Evolutionary conservation across 2,113 vertebrate genomes (phyloP), one percentile per base, ranked within the genome.

Genomic region (Pachyramphus minor): DNA sequence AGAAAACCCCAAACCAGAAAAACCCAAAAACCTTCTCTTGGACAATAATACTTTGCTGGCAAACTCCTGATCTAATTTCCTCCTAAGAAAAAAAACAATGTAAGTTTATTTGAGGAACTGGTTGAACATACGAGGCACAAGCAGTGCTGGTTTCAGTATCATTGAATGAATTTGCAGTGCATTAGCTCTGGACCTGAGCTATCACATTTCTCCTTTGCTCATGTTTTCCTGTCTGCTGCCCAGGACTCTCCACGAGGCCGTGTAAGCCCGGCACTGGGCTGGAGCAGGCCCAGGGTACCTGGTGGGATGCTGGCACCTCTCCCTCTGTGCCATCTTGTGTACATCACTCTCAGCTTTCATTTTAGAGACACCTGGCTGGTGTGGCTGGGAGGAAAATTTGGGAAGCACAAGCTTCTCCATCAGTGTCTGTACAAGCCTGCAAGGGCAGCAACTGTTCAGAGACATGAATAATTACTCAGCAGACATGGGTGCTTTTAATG

Each of bases 171-270:
- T 42, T 42, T 4, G 10, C 44, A 9, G 39, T 1, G 44, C 1
- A 5, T n/a, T 37, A 2, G 23, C 41, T 6, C 37, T 13, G 19
- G 71, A 20, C 11, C 20, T 22, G 30, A 68, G 27, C 35, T 15
- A 8, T 23, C 4, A 1, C 1, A 1, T 30, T 31, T 30, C 3
- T 1, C 31, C n/a, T 42, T 58, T 64, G 56, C n/a, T 58, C 19
- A 1, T 39, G 42, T 12, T n/a, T 67, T 68, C 39, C 33, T 4
- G 35, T 12, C 59, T 11, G 7, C 49, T 25, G n/a, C 64, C 39
- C 1, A 24, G 56, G 62, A 39, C 31, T 4, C 25, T 20, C 10
- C 37, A 35, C 50, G 13, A 28, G 2, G 56, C 68, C 0, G 1
- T 24, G 50, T 55, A 12, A 50, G 52, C 14, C 63, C 20, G 53